A percentile compares a stretch with the other conserved stretches of the same genome.
Evolutionary conservation across 2,888 invertebrate species (phyloP).

Genomic region (Phania funesta): DNA sequence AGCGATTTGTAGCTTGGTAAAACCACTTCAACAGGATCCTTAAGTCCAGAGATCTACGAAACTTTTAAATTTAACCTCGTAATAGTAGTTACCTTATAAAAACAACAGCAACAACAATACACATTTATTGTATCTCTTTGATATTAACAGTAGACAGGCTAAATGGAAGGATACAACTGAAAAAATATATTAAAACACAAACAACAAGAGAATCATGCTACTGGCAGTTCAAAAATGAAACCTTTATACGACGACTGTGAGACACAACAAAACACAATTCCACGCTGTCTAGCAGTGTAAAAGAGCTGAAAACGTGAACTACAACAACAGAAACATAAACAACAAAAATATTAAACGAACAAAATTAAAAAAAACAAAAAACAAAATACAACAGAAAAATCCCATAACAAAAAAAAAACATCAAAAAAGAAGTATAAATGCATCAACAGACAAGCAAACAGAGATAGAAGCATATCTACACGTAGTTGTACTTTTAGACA

Average conservation of each 20-base stretch:
- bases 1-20: too few relatives aligned
- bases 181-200: slow-evolving; percentile 14
- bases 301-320: slow-evolving; percentile 51
- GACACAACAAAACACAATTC: slow-evolving; percentile 40
- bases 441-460: background rate
- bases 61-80: background rate
- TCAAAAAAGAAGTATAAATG: background rate
- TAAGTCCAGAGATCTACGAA: background rate
- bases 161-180: slow-evolving; percentile 35
- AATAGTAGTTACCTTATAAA: slow-evolving; percentile 3
- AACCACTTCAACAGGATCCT: too few relatives aligned
- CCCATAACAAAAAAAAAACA: slow-evolving; percentile 3
- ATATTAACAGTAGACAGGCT: slow-evolving; percentile 38
- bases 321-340: slow-evolving; percentile 24
- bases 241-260: slow-evolving; percentile 7
- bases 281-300: slow-evolving; percentile 63
- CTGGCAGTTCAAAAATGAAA: slow-evolving; percentile 54
- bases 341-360: slow-evolving; percentile 23
- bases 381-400: slow-evolving; percentile 6
- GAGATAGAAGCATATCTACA: background rate
- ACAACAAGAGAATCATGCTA: slow-evolving; percentile 48
- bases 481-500: slow-evolving; percentile 1
- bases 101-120: background rate
- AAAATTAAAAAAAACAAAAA: slow-evolving; percentile 35
- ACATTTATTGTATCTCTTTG: slow-evolving; percentile 10